Evolutionary conservation across 92 coral and sea anemone genomes (phyloP).

Genomic region (Phenganax marumi): DNA sequence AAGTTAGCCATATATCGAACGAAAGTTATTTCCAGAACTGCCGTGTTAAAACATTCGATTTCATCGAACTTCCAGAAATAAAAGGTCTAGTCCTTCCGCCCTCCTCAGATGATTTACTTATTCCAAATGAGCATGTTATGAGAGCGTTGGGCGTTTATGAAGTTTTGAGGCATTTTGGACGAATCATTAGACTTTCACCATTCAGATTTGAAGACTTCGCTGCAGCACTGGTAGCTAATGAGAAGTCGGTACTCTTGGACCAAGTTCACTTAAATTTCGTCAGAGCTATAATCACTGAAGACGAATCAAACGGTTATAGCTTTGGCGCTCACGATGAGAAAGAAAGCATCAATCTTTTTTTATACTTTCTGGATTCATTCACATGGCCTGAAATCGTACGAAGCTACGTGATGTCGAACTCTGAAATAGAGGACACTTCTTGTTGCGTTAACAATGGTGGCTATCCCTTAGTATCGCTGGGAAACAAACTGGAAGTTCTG

Average conservation of each 20-base stretch:
- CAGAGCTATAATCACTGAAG: slow-evolving; percentile 83
- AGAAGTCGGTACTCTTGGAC: slow-evolving; percentile 82
- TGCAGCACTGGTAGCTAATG: slow-evolving; percentile 73
- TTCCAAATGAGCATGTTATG: slow-evolving; percentile 75
- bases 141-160: slow-evolving; percentile 87
- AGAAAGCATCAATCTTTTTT: slow-evolving; percentile 85
- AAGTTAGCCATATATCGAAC: slow-evolving; percentile 68
- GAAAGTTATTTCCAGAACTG: slow-evolving; percentile 57
- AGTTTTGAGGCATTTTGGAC: slow-evolving; percentile 85
- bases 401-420: slow-evolving; percentile 78
- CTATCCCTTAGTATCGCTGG: slow-evolving; percentile 78
- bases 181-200: slow-evolving; percentile 81
- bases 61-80: slow-evolving; percentile 69
- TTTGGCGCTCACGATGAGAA: slow-evolving; percentile 95
- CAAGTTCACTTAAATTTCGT: slow-evolving; percentile 84
- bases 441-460: slow-evolving; percentile 60
- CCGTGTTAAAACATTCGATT: slow-evolving; percentile 67
- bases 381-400: slow-evolving; percentile 96
- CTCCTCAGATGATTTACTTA: slow-evolving; percentile 83
- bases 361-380: slow-evolving; percentile 79
- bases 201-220: slow-evolving; percentile 93
- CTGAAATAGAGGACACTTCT: slow-evolving; percentile 74
- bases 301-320: slow-evolving; percentile 88
- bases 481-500: slow-evolving; percentile 69
- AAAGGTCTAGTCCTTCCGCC: slow-evolving; percentile 76